A percentile compares a stretch with the other conserved stretches of the same genome.
Evolutionary conservation across 1,140 invertebrate species (phyloP).

Genomic region (Fopius arisanus): DNA sequence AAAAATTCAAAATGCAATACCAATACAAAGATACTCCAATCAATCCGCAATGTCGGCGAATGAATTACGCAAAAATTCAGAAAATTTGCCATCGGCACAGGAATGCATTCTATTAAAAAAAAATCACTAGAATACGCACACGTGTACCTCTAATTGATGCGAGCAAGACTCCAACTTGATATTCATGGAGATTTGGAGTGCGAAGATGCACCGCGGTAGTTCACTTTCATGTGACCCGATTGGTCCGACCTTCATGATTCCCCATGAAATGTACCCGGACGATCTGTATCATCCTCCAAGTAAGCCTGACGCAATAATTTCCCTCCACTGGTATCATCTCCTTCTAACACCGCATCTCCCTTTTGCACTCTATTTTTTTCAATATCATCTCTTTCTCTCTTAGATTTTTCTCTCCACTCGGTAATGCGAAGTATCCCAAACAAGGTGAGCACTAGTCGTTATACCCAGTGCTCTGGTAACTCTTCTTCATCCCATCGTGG

Average conservation of each 20-base stretch:
- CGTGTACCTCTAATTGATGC: neutral
- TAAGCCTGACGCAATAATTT: neutral
- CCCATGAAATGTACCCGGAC: constrained; percentile 34
- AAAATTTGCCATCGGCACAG: too few species aligned
- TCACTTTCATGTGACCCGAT: constrained; percentile 49
- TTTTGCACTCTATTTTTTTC: neutral
- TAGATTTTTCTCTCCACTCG: neutral
- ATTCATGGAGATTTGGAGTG: neutral
- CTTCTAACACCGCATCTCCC: neutral
- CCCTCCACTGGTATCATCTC: neutral
- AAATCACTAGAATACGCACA: neutral
- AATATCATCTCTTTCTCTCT: constrained; percentile 8
- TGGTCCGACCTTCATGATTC: constrained; percentile 46
- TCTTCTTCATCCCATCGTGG: neutral
- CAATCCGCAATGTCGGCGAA: too few species aligned
- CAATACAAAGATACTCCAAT: too few species aligned
- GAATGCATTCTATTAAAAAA: neutral
- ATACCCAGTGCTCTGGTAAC: neutral
- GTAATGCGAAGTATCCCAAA: neutral
- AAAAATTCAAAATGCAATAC: too few species aligned
- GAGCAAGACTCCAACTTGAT: neutral
- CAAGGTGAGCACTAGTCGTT: constrained; percentile 14
- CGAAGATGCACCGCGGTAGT: constrained; percentile 21
- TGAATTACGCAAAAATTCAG: too few species aligned
- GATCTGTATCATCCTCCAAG: constrained; percentile 46